phyloP scores from a whole-genome alignment of 2,797 vertebrate genomes.

The Chaenodraco wilsoni region DNA sequence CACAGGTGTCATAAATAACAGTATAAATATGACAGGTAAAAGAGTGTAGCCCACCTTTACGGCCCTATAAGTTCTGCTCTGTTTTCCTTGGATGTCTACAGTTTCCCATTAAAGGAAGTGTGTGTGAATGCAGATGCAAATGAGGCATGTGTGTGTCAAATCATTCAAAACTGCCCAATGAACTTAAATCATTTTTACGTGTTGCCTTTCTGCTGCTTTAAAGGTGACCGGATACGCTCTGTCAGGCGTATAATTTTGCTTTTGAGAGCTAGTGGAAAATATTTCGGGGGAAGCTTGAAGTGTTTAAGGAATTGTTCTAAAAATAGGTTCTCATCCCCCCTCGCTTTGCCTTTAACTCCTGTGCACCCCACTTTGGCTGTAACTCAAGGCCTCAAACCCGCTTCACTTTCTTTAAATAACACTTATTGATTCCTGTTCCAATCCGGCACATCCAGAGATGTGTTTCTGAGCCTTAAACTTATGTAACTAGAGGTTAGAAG shows the following conservation, averaged over 20 bases:
- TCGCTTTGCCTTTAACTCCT: conserved; percentile 64
- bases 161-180: conserved; percentile 49
- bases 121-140: conserved; percentile 7
- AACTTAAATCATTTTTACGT: conserved; percentile 43
- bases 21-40: conserved; percentile 68
- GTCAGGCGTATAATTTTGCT: conserved; percentile 69
- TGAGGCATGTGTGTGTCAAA: conserved; percentile 52
- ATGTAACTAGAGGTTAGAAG: conserved; percentile 22
- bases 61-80: conserved; percentile 41
- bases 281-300: conserved; percentile 79
- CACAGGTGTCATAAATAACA: conserved; percentile 70
- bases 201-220: conserved; percentile 43
- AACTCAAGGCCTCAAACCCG: conserved; percentile 75
- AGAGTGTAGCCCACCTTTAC: conserved; percentile 48
- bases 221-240: conserved; percentile 51
- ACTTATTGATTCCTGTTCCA: conserved; percentile 69
- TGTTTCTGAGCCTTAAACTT: neutral
- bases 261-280: conserved; percentile 81
- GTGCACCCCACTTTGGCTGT: conserved; percentile 72
- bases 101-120: conserved; percentile 44
- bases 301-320: conserved; percentile 84
- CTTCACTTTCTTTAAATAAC: conserved; percentile 75
- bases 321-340: conserved; percentile 72
- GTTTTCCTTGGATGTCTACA: conserved; percentile 53
- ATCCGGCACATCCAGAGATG: conserved; percentile 17